Percentiles rank a stretch among this genome's conserved stretches.
Conservation (phyloP, 2,888 invertebrate species). For the Pollenia angustigena region DNA sequence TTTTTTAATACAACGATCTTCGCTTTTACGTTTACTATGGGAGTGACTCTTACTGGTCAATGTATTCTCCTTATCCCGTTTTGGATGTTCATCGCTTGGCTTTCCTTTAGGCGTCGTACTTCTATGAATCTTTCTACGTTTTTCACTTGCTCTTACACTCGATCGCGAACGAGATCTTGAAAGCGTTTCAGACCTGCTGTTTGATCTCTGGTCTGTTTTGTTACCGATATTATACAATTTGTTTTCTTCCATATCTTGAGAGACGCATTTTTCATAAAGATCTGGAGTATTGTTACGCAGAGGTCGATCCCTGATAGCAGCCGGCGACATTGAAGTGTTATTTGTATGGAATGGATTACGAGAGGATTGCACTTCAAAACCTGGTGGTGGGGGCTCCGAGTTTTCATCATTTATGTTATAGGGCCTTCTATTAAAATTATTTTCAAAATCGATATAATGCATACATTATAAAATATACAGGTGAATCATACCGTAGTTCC, state of each 20-base stretch:
- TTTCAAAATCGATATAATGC: neutral
- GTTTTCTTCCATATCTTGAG: constrained; percentile 72
- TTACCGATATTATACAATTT: constrained; percentile 61
- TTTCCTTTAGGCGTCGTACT: constrained; percentile 72
- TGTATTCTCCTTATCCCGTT: constrained; percentile 56
- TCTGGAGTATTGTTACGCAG: constrained; percentile 70
- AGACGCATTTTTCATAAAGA: constrained; percentile 72
- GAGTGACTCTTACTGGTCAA: constrained; percentile 37
- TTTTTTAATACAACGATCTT: constrained; percentile 56
- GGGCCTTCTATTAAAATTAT: constrained; percentile 52
- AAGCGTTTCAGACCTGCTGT: constrained; percentile 47
- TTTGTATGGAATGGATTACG: constrained; percentile 68
- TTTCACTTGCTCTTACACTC: constrained; percentile 57
- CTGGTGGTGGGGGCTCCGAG: constrained; percentile 79
- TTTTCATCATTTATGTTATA: constrained; percentile 70
- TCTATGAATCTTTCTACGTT: constrained; percentile 68
- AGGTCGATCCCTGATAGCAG: constrained; percentile 40
- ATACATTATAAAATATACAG: neutral
- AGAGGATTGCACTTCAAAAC: constrained; percentile 78
- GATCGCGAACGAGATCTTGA: constrained; percentile 68
- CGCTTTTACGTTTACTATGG: constrained; percentile 57
- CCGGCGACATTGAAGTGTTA: constrained; percentile 39
- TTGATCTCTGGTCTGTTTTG: constrained; percentile 55
- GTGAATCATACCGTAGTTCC: constrained; percentile 52
- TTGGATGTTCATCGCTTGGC: constrained; percentile 51